These are phyloP conservation scores for Dermochelys coriacea DNA, from an alignment of 2,797 vertebrate species.

Conservation along the genomic window DNA sequence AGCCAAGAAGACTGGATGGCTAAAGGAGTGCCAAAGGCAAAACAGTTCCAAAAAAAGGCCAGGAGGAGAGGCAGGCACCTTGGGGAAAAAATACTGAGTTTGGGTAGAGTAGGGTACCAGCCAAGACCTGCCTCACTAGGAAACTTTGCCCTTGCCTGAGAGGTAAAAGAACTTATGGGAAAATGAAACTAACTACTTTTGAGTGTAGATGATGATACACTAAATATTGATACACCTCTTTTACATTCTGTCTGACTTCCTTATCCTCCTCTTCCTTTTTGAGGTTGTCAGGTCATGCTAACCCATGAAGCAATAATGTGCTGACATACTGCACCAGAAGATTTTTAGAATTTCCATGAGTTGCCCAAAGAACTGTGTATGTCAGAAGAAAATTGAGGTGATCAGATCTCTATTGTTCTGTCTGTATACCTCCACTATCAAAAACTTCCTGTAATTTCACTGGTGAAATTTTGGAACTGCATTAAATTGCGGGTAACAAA, in stretches of 20 bases:
- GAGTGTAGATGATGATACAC: too few relatives aligned
- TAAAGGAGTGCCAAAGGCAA: not conserved
- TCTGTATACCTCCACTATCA: not conserved
- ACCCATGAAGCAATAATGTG: too few relatives aligned
- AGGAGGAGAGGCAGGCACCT: not conserved
- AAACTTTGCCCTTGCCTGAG: not conserved
- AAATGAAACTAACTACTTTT: too few relatives aligned
- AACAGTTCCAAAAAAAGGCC: not conserved
- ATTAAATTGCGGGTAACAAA: not conserved
- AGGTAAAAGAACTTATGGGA: not conserved
- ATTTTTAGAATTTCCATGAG: not conserved
- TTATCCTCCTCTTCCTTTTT: too few relatives aligned
- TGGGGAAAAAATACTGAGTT: not conserved
- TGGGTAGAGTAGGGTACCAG: not conserved
- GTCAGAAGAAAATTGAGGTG: not conserved
- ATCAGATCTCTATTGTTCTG: not conserved
- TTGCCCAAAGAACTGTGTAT: not conserved
- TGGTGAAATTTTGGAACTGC: not conserved
- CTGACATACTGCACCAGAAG: not conserved
- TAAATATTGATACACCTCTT: too few relatives aligned
- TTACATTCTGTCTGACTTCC: too few relatives aligned
- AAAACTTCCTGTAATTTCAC: not conserved
- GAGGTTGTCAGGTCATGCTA: too few relatives aligned
- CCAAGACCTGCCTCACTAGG: not conserved
- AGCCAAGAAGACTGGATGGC: not conserved